These are phyloP conservation scores for Benthosema pterotum DNA, from an alignment of 2,797 vertebrate species.

Conservation along the genomic window DNA sequence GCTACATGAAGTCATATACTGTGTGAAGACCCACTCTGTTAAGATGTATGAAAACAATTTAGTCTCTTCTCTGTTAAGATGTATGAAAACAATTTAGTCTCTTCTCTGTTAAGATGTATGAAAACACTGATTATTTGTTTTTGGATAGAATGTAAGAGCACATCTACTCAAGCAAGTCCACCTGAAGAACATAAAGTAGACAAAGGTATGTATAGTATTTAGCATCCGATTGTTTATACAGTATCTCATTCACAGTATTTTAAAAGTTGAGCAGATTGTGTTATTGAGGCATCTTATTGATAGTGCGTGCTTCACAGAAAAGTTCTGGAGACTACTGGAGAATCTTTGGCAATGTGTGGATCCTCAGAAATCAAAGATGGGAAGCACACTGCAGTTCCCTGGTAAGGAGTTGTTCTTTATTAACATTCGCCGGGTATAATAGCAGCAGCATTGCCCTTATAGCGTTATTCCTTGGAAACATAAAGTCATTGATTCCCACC, in stretches of 20 bases:
- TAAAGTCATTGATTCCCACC: too few species aligned
- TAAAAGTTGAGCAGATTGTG: neutral
- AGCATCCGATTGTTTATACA: neutral
- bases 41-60: too few species aligned
- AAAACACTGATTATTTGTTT: slow-evolving; percentile 21
- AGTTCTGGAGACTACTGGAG: slow-evolving; percentile 85
- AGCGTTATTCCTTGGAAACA: too few species aligned
- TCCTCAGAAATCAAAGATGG: slow-evolving; percentile 65
- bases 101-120: neutral
- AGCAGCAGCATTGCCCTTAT: too few species aligned
- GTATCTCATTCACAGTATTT: neutral
- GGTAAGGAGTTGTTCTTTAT: slow-evolving; percentile 48
- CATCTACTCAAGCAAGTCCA: slow-evolving; percentile 82
- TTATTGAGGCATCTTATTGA: neutral
- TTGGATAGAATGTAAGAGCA: slow-evolving; percentile 78
- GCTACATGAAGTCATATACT: too few species aligned
- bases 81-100: too few species aligned
- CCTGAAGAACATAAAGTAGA: slow-evolving; percentile 81
- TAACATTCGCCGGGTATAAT: too few species aligned
- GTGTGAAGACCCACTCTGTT: too few species aligned
- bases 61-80: too few species aligned
- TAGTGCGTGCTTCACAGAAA: slow-evolving; percentile 75
- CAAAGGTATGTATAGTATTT: slow-evolving; percentile 82
- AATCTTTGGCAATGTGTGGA: slow-evolving; percentile 92
- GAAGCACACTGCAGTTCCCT: slow-evolving; percentile 46